Conservation (phyloP, 2,888 invertebrate species). For the Ptilodon capucinus region DNA sequence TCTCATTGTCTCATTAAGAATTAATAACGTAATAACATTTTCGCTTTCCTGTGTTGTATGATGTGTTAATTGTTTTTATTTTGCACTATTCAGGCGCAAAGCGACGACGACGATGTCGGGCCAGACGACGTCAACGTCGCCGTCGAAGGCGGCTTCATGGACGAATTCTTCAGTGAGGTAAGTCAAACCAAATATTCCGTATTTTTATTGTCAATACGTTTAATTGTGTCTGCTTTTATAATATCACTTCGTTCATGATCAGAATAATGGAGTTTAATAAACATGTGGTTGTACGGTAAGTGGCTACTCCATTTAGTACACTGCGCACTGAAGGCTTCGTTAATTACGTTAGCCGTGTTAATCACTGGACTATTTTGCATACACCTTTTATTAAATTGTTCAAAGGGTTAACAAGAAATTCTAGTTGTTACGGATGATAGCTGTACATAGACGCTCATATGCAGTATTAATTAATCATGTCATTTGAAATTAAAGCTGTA, state of each 20-base stretch:
- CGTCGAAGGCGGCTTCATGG: constrained; percentile 98
- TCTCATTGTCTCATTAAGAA: constrained; percentile 19
- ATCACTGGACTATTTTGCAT: constrained; percentile 11
- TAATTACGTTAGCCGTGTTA: constrained; percentile 27
- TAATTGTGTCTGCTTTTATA: no score
- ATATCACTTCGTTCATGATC: constrained; percentile 9
- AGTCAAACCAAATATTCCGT: no score
- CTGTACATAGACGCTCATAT: no score
- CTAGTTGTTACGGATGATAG: not conserved
- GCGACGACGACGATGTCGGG: constrained; percentile 98
- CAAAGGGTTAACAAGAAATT: not conserved
- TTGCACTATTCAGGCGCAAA: constrained; percentile 90
- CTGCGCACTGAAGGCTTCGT: constrained; percentile 28
- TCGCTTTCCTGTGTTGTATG: constrained; percentile 3
- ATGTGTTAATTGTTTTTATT: constrained; percentile 3
- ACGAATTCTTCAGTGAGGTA: constrained; percentile 99
- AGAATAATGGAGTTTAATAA: constrained; percentile 20
- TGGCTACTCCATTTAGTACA: constrained; percentile 14
- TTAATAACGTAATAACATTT: constrained; percentile 11
- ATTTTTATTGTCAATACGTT: no score
- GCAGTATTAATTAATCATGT: no score
- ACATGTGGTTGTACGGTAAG: constrained; percentile 6
- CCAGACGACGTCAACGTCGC: constrained; percentile 98
- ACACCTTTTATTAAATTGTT: constrained; percentile 10
- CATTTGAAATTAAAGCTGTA: no score